Evolutionary conservation across 2,888 invertebrate genomes (phyloP), one percentile per base, ranked within the genome.

Genomic region (Perizoma flavofasciatum): DNA sequence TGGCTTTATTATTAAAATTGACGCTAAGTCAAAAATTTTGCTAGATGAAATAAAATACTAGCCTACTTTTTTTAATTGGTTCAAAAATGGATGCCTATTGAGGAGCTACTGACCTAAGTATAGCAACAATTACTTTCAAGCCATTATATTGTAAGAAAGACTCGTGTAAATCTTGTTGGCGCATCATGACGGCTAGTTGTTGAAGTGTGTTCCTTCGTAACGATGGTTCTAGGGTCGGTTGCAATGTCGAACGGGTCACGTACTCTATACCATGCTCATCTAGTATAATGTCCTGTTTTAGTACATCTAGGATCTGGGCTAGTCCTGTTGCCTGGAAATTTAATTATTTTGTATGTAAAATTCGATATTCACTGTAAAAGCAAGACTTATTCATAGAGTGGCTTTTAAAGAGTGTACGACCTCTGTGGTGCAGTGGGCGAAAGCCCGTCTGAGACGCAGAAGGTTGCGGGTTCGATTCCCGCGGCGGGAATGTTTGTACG

Each of bases 101-200:
- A 22, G 22, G 22, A 22, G 22, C 3, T 77, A 92, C 60, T 60
- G 70, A 90, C 91, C 90, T 86, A 1, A 91, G 76, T 58, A 82
- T 78, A 65, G 88, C 78, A 37, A 86, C 76, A 49, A 93, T 83
- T 47, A 94, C 73, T 52, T 88, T 82, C 8, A 95, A 63, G 0
- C 95, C 95, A 60, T 93, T 88, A 49, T 89, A 85, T 50, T 93
- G 90, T 10, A 95, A 60, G 73, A 95, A 95, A 0, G 90, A 77
- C 35, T 93, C 92, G 68, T 95, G 95, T 40, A 94, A 73, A 22
- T 93, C 91, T 44, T 86, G 88, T 71, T 95, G 95, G 8, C 95
- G 92, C 76, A 95, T 79, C 93, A 95, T 93, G 0, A 95, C 94
- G 33, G 94, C 93, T 22, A 95, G 82, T 82, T 96, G 95, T 60